Evolutionary conservation across 2,797 vertebrate species (phyloP), one percentile per base, ranked within the genome.

Genomic region (Myripristis murdjan): DNA sequence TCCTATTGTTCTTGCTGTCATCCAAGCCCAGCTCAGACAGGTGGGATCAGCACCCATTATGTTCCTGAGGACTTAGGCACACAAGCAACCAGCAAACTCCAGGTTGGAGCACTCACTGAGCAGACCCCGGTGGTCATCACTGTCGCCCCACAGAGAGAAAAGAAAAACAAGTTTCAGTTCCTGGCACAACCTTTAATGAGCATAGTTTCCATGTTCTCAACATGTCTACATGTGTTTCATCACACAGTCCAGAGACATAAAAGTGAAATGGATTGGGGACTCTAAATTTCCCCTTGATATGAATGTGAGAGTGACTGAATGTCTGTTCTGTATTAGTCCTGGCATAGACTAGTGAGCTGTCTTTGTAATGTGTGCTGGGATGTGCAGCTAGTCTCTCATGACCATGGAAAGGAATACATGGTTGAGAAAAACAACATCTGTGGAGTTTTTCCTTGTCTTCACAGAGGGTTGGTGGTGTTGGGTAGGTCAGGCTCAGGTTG

Each of bases 1-100:
- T 53, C 37, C 81, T 61, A 89, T 92, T 93, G 87, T 91, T 39
- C 73, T 67, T 56, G 22, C 74, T 56, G 73, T 79, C 72, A 49
- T 72, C 70, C 24, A 8, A 87, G 74, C 82, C 63, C 58, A 61
- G 79, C 80, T 88, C 74, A 92, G 65, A 89, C 83, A 75, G 78
- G 79, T 83, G 81, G 86, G 91, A 90, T 93, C 86, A 89, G 64
- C 84, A 69, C 48, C 66, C 60, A 82, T 86, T 90, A 86, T 90
- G 78, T 81, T 85, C 51, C 74, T 74, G 84, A 92, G 90, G 79
- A 89, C 87, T 80, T 53, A 60, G 70, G 71, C 72, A 90, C 71
- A 92, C 83, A 89, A 80, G 69, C n/a, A 37, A 41, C 37, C 28
- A 63, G 49, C 58, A 53, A 64, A 77, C 58, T 76, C 35, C 61